phyloP scores from a whole-genome alignment of 2,888 invertebrate genomes.

The Ornithoptera priamus region DNA sequence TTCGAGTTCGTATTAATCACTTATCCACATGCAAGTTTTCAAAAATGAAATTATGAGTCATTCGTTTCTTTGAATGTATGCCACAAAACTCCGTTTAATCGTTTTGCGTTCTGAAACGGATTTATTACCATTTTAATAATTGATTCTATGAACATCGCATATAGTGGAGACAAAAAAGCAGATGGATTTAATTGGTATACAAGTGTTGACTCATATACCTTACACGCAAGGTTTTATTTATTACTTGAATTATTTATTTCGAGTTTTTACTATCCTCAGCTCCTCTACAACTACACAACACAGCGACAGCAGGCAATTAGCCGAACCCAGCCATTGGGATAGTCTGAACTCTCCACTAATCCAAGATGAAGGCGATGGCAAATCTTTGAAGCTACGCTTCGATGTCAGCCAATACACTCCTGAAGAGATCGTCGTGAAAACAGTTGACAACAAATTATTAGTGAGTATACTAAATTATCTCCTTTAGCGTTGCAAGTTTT shows the following conservation, averaged over 20 bases:
- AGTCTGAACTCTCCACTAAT: slow-evolving; percentile 95
- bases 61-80: slow-evolving; percentile 12
- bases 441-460: slow-evolving; percentile 97
- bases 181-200: not conserved
- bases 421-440: slow-evolving; percentile 99
- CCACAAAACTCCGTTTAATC: slow-evolving; percentile 16
- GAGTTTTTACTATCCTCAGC: slow-evolving; percentile 63
- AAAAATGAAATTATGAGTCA: slow-evolving; percentile 23
- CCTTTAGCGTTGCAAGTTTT: not conserved
- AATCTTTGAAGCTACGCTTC: slow-evolving; percentile 95
- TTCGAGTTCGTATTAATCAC: not conserved
- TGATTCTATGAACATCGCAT: slow-evolving; percentile 11
- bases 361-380: slow-evolving; percentile 96
- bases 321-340: slow-evolving; percentile 87
- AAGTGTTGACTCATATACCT: not conserved
- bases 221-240: not conserved
- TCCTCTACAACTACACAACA: slow-evolving; percentile 83
- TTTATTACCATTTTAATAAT: slow-evolving; percentile 23
- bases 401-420: slow-evolving; percentile 98
- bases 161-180: slow-evolving; percentile 14
- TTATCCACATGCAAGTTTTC: slow-evolving; percentile 1
- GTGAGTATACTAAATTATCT: slow-evolving; percentile 77
- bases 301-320: slow-evolving; percentile 81
- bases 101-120: slow-evolving; percentile 27
- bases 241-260: not conserved